Evolutionary conservation across 1,140 invertebrate species (phyloP).

Genomic region (Aphelinus atriplicis): DNA sequence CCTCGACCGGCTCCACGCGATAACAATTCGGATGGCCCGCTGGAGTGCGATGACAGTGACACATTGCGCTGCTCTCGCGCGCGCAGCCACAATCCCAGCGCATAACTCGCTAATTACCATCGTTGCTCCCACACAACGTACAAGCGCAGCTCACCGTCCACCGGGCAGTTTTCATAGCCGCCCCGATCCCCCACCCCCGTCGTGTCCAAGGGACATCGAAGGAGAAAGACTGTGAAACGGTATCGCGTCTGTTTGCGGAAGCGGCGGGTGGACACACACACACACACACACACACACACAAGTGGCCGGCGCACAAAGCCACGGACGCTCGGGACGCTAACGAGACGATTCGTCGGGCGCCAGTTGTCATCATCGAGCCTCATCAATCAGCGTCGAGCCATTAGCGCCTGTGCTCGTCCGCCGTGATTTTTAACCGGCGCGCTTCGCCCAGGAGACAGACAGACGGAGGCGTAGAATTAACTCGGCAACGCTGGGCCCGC

Average conservation of each 20-base stretch:
- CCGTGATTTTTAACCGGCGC: no score
- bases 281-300: no score
- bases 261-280: slow-evolving; percentile 43
- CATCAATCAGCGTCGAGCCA: slow-evolving; percentile 35
- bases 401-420: no score
- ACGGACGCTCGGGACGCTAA: no score
- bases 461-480: slow-evolving; percentile 53
- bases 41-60: slow-evolving; percentile 59
- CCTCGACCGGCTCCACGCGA: slow-evolving; percentile 44
- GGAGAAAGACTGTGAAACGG: no score
- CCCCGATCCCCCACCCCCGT: no score
- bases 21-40: slow-evolving; percentile 55
- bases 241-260: slow-evolving; percentile 9
- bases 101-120: slow-evolving; percentile 62
- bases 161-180: no score
- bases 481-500: slow-evolving; percentile 50
- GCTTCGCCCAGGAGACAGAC: no score
- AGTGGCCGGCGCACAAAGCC: no score
- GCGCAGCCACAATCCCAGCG: slow-evolving; percentile 48
- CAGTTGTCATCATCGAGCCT: no score
- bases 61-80: slow-evolving; percentile 52
- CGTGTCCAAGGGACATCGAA: no score
- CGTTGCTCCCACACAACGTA: slow-evolving; percentile 36
- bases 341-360: no score
- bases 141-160: not conserved